Percentiles rank a stretch among this genome's conserved stretches.
phyloP scores from a whole-genome alignment of 2,888 invertebrate genomes.

The Atrina japonica region DNA sequence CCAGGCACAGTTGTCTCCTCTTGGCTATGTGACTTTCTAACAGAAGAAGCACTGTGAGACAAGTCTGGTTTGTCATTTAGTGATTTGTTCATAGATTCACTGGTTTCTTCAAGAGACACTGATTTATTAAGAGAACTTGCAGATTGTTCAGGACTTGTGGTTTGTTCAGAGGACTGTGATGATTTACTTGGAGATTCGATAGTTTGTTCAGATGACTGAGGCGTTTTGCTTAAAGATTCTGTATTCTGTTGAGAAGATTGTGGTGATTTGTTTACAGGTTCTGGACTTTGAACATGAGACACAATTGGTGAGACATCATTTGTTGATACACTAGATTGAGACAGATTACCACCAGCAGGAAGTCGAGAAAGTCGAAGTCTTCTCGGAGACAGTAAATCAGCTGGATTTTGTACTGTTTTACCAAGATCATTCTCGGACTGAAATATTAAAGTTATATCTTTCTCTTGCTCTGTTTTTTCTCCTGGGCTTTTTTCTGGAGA shows the following conservation, averaged over 20 bases:
- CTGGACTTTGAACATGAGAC: too few species aligned
- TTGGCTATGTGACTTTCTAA: not conserved
- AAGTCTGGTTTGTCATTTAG: too few species aligned
- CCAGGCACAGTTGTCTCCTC: not conserved
- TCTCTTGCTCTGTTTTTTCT: slow-evolving; percentile 3
- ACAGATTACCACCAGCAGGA: not conserved
- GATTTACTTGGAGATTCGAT: not conserved
- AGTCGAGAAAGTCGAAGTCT: too few species aligned
- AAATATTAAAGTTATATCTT: slow-evolving; percentile 16
- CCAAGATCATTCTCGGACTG: slow-evolving; percentile 15
- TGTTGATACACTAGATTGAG: too few species aligned
- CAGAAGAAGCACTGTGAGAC: too few species aligned
- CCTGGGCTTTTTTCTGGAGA: not conserved
- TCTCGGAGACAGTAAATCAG: too few species aligned
- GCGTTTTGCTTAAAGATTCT: too few species aligned
- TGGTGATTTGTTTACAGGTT: too few species aligned
- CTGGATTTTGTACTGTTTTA: slow-evolving; percentile 1
- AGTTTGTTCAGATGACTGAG: not conserved
- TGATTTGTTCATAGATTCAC: slow-evolving; percentile 1
- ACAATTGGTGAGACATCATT: too few species aligned
- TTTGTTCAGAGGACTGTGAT: not conserved
- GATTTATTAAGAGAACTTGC: slow-evolving; percentile 1
- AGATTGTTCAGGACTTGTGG: not conserved
- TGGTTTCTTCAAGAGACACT: too few species aligned
- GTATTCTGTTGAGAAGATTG: not conserved